Percentiles rank a stretch among this genome's conserved stretches.
These are phyloP conservation scores for Macaria liturata DNA, from an alignment of 2,888 invertebrate genomes.

Conservation along the genomic window DNA sequence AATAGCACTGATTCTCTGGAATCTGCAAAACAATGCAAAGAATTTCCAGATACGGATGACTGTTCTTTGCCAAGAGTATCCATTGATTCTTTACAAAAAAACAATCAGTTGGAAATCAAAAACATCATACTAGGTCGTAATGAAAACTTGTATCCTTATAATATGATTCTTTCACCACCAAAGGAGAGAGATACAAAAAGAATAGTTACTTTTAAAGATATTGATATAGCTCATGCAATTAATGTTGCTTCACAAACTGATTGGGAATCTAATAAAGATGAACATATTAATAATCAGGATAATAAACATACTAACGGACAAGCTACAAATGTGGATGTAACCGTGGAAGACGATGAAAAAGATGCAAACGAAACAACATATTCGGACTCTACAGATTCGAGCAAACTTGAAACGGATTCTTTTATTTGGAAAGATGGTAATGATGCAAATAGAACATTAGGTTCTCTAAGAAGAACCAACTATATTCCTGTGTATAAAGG, in stretches of 20 bases:
- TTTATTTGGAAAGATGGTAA: slow-evolving; percentile 56
- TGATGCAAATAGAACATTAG: slow-evolving; percentile 33
- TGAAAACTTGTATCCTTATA: slow-evolving; percentile 69
- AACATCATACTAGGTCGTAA: slow-evolving; percentile 72
- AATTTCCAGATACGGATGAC: slow-evolving; percentile 66
- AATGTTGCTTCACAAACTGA: slow-evolving; percentile 36
- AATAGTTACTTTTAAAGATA: slow-evolving; percentile 62
- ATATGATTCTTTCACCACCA: slow-evolving; percentile 68
- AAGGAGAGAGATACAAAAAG: slow-evolving; percentile 59
- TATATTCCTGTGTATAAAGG: slow-evolving; percentile 54
- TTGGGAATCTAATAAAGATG: slow-evolving; percentile 30
- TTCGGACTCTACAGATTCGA: slow-evolving; percentile 57
- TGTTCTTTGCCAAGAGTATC: slow-evolving; percentile 59
- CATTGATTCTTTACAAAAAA: slow-evolving; percentile 41
- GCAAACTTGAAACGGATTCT: slow-evolving; percentile 56
- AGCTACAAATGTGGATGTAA: slow-evolving; percentile 8
- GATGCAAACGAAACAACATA: slow-evolving; percentile 33
- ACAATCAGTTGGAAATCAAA: slow-evolving; percentile 54
- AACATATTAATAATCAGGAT: slow-evolving; percentile 1
- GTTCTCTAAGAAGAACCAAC: slow-evolving; percentile 36
- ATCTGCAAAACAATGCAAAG: slow-evolving; percentile 39
- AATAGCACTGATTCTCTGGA: slow-evolving; percentile 23
- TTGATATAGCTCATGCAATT: slow-evolving; percentile 30
- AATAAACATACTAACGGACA: slow-evolving; percentile 1
- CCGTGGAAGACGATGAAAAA: slow-evolving; percentile 18